These are phyloP conservation scores for Pharmacophagus antenor DNA, from an alignment of 2,888 invertebrate species.

Conservation along the genomic window DNA sequence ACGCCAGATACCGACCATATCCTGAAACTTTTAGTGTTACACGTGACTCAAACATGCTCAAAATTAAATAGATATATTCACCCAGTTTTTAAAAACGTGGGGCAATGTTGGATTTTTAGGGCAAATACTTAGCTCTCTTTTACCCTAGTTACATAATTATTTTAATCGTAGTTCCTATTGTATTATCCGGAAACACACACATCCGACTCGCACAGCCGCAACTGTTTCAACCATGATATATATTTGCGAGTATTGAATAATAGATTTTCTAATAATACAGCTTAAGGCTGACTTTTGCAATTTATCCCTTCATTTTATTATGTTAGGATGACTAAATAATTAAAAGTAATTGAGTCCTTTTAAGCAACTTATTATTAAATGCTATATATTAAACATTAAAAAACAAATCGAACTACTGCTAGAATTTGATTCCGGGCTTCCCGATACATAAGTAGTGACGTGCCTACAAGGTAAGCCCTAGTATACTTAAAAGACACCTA, in stretches of 20 bases:
- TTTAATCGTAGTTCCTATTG: constrained; percentile 85
- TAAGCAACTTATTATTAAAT: neutral
- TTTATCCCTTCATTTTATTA: constrained; percentile 20
- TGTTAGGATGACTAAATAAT: constrained; percentile 6
- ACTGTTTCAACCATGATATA: constrained; percentile 84
- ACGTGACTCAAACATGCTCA: too few relatives aligned
- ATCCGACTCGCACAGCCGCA: constrained; percentile 54
- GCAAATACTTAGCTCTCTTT: neutral
- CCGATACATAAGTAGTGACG: too few relatives aligned
- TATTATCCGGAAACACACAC: neutral
- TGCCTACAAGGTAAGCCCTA: too few relatives aligned
- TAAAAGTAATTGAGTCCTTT: neutral
- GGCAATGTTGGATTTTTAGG: neutral
- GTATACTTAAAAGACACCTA: too few relatives aligned
- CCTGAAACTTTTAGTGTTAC: too few relatives aligned
- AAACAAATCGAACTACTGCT: too few relatives aligned
- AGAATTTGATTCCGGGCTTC: too few relatives aligned
- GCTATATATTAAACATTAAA: too few relatives aligned
- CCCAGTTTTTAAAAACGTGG: neutral
- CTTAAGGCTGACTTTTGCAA: constrained; percentile 15
- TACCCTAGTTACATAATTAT: constrained; percentile 66
- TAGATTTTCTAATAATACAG: constrained; percentile 20
- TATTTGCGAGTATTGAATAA: constrained; percentile 60
- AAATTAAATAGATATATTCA: too few relatives aligned
- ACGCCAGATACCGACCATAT: neutral